These are phyloP conservation scores for Ondatra zibethicus DNA, from an alignment of 2,113 vertebrate species.

Conservation along the genomic window DNA sequence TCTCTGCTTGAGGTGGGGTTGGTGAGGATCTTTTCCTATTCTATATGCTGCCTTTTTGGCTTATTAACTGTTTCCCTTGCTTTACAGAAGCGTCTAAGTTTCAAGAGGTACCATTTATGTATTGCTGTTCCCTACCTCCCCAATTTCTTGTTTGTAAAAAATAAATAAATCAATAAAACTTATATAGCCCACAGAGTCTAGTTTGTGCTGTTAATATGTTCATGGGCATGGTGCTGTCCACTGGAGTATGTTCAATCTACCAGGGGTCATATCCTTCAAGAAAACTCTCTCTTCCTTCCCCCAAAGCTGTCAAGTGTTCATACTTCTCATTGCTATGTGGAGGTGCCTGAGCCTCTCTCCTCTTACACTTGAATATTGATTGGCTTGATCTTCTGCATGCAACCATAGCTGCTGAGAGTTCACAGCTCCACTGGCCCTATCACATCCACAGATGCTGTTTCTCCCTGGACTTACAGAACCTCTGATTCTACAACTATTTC, in stretches of 20 bases:
- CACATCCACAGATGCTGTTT: background rate
- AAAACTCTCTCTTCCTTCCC: background rate
- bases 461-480: background rate
- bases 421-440: too few species aligned
- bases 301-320: background rate
- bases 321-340: background rate
- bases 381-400: background rate
- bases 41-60: too few species aligned
- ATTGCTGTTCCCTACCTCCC: background rate
- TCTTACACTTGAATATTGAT: background rate
- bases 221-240: background rate
- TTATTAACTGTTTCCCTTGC: too few species aligned
- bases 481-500: background rate
- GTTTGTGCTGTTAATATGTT: background rate
- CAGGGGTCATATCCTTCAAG: background rate
- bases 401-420: background rate
- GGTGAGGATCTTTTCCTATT: too few species aligned
- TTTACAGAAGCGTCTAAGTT: too few species aligned
- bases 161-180: background rate
- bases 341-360: background rate
- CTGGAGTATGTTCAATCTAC: background rate
- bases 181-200: background rate
- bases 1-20: too few species aligned
- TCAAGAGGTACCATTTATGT: too few species aligned
- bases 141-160: background rate